Evolutionary conservation across 2,888 invertebrate genomes (phyloP), one percentile per base, ranked within the genome.

Genomic region (Allacma fusca): DNA sequence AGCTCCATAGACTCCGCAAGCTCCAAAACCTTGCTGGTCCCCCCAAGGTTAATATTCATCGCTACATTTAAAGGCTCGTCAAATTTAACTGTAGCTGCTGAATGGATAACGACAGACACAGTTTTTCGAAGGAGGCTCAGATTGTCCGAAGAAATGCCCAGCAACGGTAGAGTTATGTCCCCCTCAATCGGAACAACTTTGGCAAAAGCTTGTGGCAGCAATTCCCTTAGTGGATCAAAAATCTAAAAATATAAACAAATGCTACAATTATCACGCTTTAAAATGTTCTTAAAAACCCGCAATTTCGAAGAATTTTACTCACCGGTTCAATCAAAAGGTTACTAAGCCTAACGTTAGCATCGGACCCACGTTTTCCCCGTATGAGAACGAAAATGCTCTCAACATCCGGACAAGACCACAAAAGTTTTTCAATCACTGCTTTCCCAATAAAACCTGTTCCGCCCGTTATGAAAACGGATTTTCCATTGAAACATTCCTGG

Each of bases 351-450:
- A 21, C 44, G 43, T 50, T 23, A 24, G 21, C 44, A 40, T 71
- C 71, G 4, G 44, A 13, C 21, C 71, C 71, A 16, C 43, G 34
- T 28, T 71, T 71, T 34, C 21, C 71, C 23, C 71, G 1, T 24
- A 71, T 71, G 21, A 71, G 71, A n/a, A 71, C 50, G n/a, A 13
- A 71, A 34, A 71, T 71, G 19, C 43, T 71, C 12, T 43, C 71
- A 19, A 71, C 23, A 16, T 50, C 71, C 43, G 71, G 71, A 24
- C 71, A 71, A 50, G 24, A 24, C 13, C 50, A 13, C 9, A 71
- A 19, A 24, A 71, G 5, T 43, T 71, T 71, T 7, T 40, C 71
- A 24, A 71, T 71, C 23, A 71, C 21, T 13, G 44, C 44, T 44
- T 71, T 71, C 19, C 71, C 71, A 1, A 71, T 12, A 44, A 43